Percentiles rank a stretch among this genome's conserved stretches.
phyloP scores from a whole-genome alignment of 2,113 vertebrate species.

The Cichladusa arquata region DNA sequence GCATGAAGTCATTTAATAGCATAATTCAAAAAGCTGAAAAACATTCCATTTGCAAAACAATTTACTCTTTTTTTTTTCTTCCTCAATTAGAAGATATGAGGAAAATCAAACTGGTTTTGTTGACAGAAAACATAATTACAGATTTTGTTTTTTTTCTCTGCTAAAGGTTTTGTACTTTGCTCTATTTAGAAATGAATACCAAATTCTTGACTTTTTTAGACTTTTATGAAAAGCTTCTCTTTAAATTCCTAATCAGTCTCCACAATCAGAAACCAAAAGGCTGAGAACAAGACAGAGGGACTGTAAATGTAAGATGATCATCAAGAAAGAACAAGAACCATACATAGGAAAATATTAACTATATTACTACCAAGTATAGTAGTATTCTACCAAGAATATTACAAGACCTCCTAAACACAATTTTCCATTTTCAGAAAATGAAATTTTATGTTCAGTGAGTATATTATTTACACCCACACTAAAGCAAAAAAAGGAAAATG shows the following conservation, averaged over 20 bases:
- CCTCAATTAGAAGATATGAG: not conserved
- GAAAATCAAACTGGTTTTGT: not conserved
- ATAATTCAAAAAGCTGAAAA: not conserved
- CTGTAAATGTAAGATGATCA: fast-evolving
- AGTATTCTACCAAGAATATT: not conserved
- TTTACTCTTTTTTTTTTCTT: not conserved
- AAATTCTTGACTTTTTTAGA: not conserved
- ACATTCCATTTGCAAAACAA: not conserved
- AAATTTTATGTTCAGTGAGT: not conserved
- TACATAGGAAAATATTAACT: not conserved
- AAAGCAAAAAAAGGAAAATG: not conserved
- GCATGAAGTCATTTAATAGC: not conserved
- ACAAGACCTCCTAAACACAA: not conserved
- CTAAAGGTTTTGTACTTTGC: not conserved
- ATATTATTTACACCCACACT: not conserved
- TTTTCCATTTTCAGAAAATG: not conserved
- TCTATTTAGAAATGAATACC: not conserved
- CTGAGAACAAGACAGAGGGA: not conserved
- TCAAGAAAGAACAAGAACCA: not conserved
- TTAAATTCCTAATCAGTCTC: not conserved
- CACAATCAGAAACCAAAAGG: not conserved
- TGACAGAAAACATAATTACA: not conserved
- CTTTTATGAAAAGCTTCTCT: not conserved
- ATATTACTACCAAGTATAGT: not conserved
- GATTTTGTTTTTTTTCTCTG: not conserved